Evolutionary conservation across 2,797 vertebrate genomes (phyloP).

Genomic region (Apodemus agrarius): DNA sequence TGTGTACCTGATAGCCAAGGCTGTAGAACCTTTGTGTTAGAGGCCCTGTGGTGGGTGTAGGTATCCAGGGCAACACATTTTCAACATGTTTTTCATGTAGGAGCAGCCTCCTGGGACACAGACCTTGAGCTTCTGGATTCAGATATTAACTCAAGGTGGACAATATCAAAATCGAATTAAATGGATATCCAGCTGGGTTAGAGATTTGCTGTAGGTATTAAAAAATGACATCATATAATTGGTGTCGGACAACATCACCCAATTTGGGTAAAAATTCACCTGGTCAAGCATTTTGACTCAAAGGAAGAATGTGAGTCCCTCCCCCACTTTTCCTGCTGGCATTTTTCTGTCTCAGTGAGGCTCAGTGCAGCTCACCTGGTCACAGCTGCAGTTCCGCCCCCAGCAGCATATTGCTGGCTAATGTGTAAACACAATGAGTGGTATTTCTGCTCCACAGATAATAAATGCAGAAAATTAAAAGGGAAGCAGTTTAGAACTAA

Average conservation of each 20-base stretch:
- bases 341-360: neutral
- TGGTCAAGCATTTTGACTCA: neutral
- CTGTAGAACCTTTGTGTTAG: neutral
- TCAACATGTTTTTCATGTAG: neutral
- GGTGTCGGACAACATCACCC: neutral
- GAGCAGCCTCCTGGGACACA: neutral
- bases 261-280: neutral
- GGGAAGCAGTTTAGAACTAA: slow-evolving; percentile 1
- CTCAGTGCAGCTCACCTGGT: neutral
- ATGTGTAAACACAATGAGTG: neutral
- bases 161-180: neutral
- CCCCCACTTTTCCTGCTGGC: neutral
- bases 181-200: neutral
- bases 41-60: too few relatives aligned
- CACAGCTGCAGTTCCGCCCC: rapidly evolving
- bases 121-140: too few relatives aligned
- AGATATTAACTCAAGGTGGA: neutral
- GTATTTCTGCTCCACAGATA: neutral
- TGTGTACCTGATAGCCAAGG: neutral
- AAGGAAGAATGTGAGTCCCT: neutral
- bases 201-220: neutral
- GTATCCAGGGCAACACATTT: neutral
- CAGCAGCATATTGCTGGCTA: neutral
- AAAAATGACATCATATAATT: neutral
- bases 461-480: neutral